Evolutionary conservation across 2,797 vertebrate genomes (phyloP), one percentile per base, ranked within the genome.

Genomic region (Mionectes olivaceus): DNA sequence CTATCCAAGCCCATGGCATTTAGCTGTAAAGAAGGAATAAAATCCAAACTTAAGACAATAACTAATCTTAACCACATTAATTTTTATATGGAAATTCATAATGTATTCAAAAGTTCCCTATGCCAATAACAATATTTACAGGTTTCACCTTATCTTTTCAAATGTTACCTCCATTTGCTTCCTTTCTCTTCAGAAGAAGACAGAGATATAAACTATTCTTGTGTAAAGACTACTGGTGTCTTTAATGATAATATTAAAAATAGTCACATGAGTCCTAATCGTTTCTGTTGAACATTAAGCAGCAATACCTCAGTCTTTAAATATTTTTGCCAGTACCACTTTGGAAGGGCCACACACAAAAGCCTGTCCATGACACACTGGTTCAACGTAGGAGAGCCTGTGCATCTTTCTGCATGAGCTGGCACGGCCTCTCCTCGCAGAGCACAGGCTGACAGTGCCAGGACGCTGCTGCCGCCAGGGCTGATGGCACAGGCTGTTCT

Each of bases 381-480:
- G 7, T 14, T 8, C 32, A 47, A 5, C 4, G 21, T 5, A 47
- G 56, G 50, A 15, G 53, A 79, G 28, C 2, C 53, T 12, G 19
- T 1, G 22, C 11, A 3, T 9, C 57, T 28, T 1, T 8, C 37
- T 37, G 49, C 41, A 16, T 22, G 15, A 44, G 49, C 9, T 19
- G 73, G 60, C 24, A 24, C 46, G 44, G 25, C 5, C 35, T 25
- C 55, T 30, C 39, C 8, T 52, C 5, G 35, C 9, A 39, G 17
- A 2, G 16, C 37, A 5, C 43, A 7, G 4, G 0, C 10, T 13
- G 17, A 6, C 47, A 18, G 12, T 0, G 5, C 30, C 11, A 2
- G 1, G 44, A 6, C 0, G 0, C 41, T 5, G 47, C 9, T 56
- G 27, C 27, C 32, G 25, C 50, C 80, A 43, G 43, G n/a, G 49